Evolutionary conservation across 2,113 vertebrate species (phyloP).

Genomic region (Egretta garzetta): DNA sequence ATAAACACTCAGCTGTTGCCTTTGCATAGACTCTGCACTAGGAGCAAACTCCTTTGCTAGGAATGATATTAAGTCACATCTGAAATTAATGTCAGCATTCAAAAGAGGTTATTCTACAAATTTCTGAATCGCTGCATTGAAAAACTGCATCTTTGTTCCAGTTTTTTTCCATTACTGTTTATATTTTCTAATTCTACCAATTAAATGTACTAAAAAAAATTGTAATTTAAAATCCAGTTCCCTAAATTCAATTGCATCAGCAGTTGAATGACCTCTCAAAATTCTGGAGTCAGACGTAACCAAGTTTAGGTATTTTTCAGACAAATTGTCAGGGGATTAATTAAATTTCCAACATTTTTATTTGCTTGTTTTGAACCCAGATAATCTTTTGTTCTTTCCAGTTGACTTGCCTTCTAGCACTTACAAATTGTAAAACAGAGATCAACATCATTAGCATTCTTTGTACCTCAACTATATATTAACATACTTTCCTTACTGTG

Average conservation of each 20-base stretch:
- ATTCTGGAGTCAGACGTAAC: slow-evolving; percentile 30
- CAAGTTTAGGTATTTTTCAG: slow-evolving; percentile 19
- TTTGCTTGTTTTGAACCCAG: slow-evolving; percentile 37
- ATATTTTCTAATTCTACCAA: background rate
- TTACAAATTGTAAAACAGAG: background rate
- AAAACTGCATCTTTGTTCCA: background rate
- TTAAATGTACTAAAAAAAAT: background rate
- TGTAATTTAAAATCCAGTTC: slow-evolving; percentile 16
- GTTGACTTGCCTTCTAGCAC: slow-evolving; percentile 30
- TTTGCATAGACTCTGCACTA: background rate
- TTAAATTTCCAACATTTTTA: slow-evolving; percentile 54
- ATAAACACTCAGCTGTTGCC: background rate
- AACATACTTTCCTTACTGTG: background rate
- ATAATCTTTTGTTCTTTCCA: slow-evolving; percentile 61
- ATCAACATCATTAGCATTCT: slow-evolving; percentile 39
- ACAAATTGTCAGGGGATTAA: slow-evolving; percentile 28
- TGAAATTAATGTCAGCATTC: background rate
- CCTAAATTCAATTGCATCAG: slow-evolving; percentile 35
- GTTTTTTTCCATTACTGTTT: background rate
- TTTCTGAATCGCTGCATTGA: background rate
- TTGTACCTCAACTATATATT: slow-evolving; percentile 28
- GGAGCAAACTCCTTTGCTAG: background rate
- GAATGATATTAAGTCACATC: background rate
- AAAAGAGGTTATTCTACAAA: background rate
- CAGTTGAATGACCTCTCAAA: slow-evolving; percentile 16